These are phyloP conservation scores for Limanda limanda DNA, from an alignment of 2,113 vertebrate genomes.

Conservation along the genomic window DNA sequence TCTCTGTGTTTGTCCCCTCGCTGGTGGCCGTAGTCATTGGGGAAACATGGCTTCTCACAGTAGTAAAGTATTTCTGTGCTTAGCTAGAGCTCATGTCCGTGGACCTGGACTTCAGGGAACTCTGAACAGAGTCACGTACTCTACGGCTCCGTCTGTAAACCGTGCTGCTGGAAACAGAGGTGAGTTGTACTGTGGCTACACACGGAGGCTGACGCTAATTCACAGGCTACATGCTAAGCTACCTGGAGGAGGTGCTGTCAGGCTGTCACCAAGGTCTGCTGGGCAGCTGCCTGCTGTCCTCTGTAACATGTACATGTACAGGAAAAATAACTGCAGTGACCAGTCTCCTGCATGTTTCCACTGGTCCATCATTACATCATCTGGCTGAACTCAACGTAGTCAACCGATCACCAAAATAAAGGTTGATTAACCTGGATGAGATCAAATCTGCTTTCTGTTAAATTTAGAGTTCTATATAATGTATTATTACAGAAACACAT, in stretches of 20 bases:
- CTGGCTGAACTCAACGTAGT: no score
- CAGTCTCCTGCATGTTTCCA: not conserved
- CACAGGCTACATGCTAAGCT: slow-evolving; percentile 19
- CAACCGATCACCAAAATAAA: no score
- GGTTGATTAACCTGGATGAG: no score
- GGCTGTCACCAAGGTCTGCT: not conserved
- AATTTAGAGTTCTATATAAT: no score
- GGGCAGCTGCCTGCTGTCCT: not conserved
- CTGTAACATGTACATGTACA: no score
- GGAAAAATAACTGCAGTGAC: not conserved
- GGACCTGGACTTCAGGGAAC: slow-evolving; percentile 25
- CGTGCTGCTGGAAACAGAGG: slow-evolving; percentile 43
- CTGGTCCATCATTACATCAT: no score
- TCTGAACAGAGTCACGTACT: slow-evolving; percentile 46
- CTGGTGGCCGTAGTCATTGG: slow-evolving; percentile 39
- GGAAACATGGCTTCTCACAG: slow-evolving; percentile 76
- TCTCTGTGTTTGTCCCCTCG: slow-evolving; percentile 4
- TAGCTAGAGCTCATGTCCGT: slow-evolving; percentile 54
- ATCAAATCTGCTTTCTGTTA: no score
- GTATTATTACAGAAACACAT: no score
- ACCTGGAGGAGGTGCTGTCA: not conserved
- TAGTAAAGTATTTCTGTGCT: slow-evolving; percentile 47
- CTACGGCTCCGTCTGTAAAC: slow-evolving; percentile 27
- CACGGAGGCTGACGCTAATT: not conserved
- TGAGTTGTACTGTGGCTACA: slow-evolving; percentile 27